A percentile compares a stretch with the other conserved stretches of the same genome.
phyloP scores from a whole-genome alignment of 2,113 vertebrate genomes.

The Crotophaga sulcirostris region DNA sequence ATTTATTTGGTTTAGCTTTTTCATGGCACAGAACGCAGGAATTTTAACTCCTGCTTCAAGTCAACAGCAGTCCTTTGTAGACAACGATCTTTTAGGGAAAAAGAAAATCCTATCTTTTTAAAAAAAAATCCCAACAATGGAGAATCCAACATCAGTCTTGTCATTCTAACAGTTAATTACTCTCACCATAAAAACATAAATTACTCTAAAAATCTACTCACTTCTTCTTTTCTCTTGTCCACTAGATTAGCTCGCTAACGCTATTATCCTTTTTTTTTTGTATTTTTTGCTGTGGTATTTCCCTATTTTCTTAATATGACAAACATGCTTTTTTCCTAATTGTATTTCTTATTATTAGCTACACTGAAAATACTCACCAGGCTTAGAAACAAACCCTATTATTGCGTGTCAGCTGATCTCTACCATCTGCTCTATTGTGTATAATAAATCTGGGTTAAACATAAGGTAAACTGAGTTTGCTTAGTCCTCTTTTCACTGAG shows the following conservation, averaged over 20 bases:
- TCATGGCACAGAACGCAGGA: not conserved
- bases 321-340: not conserved
- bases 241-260: not conserved
- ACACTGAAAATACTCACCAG: not conserved
- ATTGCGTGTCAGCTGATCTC: not conserved
- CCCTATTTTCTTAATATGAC: not conserved
- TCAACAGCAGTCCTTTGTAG: not conserved
- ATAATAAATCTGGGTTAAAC: constrained; percentile 15
- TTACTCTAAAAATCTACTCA: not conserved
- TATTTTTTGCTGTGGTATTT: not conserved
- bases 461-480: constrained; percentile 8
- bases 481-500: not conserved
- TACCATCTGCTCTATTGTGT: not conserved
- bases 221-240: not conserved
- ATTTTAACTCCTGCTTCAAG: not conserved
- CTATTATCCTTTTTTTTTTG: not conserved
- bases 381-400: not conserved
- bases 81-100: not conserved
- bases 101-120: not conserved
- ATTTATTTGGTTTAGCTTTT: not conserved
- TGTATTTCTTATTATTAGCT: not conserved
- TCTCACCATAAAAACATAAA: not conserved
- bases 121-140: not conserved
- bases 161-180: not conserved
- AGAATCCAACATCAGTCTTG: not conserved